These are phyloP conservation scores for Burhinus oedicnemus DNA, from an alignment of 2,113 vertebrate genomes.

Conservation along the genomic window DNA sequence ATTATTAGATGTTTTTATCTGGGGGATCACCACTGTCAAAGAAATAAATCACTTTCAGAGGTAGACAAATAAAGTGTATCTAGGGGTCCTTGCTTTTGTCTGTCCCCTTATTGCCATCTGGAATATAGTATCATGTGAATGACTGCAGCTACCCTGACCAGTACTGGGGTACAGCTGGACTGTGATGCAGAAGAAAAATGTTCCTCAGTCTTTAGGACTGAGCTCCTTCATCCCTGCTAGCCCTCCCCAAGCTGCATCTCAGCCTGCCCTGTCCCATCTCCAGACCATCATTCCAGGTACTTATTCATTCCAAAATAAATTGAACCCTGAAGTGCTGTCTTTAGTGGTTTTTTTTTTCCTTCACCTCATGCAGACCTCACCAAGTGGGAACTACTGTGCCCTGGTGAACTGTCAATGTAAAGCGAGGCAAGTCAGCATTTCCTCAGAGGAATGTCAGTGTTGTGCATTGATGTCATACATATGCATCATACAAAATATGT, in stretches of 20 bases:
- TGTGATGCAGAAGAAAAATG: neutral
- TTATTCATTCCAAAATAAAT: neutral
- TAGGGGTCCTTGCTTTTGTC: neutral
- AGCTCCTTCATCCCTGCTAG: neutral
- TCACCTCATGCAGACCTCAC: neutral
- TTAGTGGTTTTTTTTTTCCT: neutral
- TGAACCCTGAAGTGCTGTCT: neutral
- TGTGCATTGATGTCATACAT: neutral
- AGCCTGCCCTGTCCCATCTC: neutral
- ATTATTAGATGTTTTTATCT: neutral
- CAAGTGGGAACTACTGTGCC: neutral
- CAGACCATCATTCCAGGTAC: neutral
- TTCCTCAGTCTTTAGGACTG: neutral
- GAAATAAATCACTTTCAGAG: neutral
- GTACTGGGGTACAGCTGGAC: neutral
- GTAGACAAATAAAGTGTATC: neutral
- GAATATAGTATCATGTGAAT: neutral
- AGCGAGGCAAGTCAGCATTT: neutral
- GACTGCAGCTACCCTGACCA: neutral
- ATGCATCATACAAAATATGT: neutral
- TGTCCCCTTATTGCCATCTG: neutral
- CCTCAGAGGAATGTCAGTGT: neutral
- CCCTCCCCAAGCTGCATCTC: neutral
- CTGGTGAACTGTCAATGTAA: accelerated
- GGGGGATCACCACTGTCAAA: neutral